Evolutionary conservation across 2,113 vertebrate genomes (phyloP).

Genomic region (Malurus melanocephalus): DNA sequence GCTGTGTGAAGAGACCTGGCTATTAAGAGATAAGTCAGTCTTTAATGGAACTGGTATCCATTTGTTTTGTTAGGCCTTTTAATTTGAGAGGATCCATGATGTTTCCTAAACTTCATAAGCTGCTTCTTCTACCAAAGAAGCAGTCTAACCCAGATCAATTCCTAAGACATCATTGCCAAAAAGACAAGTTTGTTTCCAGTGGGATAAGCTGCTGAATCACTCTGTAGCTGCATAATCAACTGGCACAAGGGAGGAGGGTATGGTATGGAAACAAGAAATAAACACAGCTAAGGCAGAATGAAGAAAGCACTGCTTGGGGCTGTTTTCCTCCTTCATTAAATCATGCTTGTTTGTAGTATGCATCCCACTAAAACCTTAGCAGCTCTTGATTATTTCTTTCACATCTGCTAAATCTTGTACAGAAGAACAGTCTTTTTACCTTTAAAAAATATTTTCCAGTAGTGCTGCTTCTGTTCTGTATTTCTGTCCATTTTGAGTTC

Average conservation of each 20-base stretch:
- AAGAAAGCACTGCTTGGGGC: neutral
- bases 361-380: neutral
- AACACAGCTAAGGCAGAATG: neutral
- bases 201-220: neutral
- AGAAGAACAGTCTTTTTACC: neutral
- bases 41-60: neutral
- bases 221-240: neutral
- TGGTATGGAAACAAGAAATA: constrained; percentile 3
- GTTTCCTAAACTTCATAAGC: neutral
- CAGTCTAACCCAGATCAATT: neutral
- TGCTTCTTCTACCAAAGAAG: neutral
- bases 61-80: neutral
- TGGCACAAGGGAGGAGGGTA: neutral
- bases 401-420: neutral
- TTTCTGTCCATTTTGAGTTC: neutral
- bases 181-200: neutral
- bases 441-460: neutral
- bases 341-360: neutral
- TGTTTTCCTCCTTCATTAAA: neutral
- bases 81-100: neutral
- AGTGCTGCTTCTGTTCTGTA: neutral
- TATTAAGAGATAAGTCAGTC: neutral
- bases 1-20: neutral
- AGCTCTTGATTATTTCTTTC: neutral
- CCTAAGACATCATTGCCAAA: neutral